Evolutionary conservation across 2,797 vertebrate species (phyloP).

Genomic region (Eulemur rubriventer): DNA sequence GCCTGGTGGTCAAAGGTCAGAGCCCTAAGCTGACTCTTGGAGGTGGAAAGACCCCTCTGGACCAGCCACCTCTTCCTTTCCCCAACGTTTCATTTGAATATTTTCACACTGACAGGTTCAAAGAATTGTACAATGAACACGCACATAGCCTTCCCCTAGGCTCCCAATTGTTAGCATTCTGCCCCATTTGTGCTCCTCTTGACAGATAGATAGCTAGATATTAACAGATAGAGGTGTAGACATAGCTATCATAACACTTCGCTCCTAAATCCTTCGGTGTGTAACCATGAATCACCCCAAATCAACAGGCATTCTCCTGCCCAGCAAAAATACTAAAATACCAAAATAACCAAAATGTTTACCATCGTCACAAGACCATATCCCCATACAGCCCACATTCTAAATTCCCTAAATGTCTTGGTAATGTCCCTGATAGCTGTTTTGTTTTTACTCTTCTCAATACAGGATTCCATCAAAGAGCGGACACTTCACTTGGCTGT

Average conservation of each 20-base stretch:
- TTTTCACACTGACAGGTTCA: not conserved
- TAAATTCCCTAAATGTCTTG: no score
- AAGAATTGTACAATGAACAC: not conserved
- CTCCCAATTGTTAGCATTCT: not conserved
- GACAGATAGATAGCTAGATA: not conserved
- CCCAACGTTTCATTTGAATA: not conserved
- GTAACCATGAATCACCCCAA: not conserved
- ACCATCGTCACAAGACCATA: not conserved
- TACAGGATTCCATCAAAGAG: not conserved
- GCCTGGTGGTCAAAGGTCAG: not conserved
- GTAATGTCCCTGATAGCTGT: not conserved
- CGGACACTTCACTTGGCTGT: not conserved
- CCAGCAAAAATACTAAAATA: not conserved
- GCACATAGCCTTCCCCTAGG: not conserved
- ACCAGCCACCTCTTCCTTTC: not conserved
- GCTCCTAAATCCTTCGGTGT: not conserved
- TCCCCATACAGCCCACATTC: not conserved
- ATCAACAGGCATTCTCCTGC: not conserved
- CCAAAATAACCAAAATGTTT: not conserved
- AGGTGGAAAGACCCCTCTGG: not conserved
- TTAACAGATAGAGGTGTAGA: not conserved
- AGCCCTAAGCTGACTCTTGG: not conserved
- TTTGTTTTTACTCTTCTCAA: not conserved
- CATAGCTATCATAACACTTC: not conserved
- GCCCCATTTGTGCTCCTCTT: not conserved